Conservation (phyloP, 2,113 vertebrate species). For the Cariama cristata region DNA sequence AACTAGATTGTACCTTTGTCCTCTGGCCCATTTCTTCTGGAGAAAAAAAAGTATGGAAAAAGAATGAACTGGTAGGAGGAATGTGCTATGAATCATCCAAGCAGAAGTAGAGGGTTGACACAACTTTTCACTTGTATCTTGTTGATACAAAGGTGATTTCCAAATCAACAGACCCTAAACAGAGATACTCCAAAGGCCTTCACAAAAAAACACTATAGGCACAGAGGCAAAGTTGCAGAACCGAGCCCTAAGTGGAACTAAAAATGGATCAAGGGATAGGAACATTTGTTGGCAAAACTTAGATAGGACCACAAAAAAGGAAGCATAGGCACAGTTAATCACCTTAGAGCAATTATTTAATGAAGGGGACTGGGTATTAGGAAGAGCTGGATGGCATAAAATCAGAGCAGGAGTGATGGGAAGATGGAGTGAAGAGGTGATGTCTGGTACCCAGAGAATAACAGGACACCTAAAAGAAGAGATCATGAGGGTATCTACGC, state of each 20-base stretch:
- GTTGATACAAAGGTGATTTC: constrained; percentile 8
- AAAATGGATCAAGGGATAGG: background rate
- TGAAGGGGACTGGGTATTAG: background rate
- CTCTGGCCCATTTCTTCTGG: background rate
- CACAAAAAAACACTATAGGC: background rate
- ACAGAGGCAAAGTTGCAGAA: background rate
- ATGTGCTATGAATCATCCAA: background rate
- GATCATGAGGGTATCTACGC: background rate
- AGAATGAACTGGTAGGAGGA: background rate
- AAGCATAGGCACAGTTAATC: background rate
- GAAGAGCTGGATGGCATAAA: background rate
- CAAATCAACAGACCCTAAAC: background rate
- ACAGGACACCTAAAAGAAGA: background rate
- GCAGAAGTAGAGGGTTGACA: background rate
- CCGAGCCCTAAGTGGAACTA: background rate
- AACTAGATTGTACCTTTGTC: background rate
- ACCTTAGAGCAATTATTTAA: constrained; percentile 22
- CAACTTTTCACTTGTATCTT: background rate
- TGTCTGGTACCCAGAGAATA: constrained; percentile 1
- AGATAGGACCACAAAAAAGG: background rate
- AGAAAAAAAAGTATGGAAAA: background rate
- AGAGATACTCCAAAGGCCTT: background rate
- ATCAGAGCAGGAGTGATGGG: background rate
- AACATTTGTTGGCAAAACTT: constrained; percentile 1
- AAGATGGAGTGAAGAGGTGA: background rate